These are phyloP conservation scores for Apotomis betuletana DNA, from an alignment of 2,888 invertebrate genomes.

Conservation along the genomic window DNA sequence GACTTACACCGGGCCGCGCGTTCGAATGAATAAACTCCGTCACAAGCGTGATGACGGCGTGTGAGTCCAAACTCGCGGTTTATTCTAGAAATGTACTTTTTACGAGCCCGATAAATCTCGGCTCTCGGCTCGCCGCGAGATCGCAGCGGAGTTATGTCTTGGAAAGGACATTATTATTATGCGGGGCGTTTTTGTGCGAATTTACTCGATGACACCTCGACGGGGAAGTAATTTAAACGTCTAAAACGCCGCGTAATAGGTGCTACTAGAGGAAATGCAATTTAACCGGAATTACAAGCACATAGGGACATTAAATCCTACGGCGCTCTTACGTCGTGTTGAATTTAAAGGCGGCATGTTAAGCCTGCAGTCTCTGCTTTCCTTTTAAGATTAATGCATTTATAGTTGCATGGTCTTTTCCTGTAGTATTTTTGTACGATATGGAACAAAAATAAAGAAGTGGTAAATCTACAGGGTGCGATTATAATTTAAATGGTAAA, in stretches of 20 bases:
- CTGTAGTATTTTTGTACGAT: no score
- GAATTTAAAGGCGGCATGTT: no score
- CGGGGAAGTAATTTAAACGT: conserved; percentile 29
- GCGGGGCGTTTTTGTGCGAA: conserved; percentile 64
- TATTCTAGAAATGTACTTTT: conserved; percentile 66
- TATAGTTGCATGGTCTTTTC: no score
- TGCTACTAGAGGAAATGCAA: not conserved
- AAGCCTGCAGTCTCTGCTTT: no score
- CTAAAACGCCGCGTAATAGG: no score
- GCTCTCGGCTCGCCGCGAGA: conserved; percentile 67
- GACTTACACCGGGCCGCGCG: conserved; percentile 43
- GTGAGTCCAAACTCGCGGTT: conserved; percentile 59
- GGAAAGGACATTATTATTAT: conserved; percentile 58
- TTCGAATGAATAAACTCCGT: conserved; percentile 57
- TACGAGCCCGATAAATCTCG: conserved; percentile 72
- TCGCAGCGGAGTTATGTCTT: conserved; percentile 40
- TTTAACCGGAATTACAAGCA: not conserved
- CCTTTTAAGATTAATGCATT: no score
- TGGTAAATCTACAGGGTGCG: not conserved
- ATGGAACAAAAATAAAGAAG: not conserved
- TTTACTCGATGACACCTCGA: conserved; percentile 58
- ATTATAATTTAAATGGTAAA: not conserved
- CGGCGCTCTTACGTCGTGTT: no score
- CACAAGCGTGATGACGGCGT: conserved; percentile 57
- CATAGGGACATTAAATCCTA: no score